Evolutionary conservation across 2,113 vertebrate genomes (phyloP).

Genomic region (Carlito syrichta): DNA sequence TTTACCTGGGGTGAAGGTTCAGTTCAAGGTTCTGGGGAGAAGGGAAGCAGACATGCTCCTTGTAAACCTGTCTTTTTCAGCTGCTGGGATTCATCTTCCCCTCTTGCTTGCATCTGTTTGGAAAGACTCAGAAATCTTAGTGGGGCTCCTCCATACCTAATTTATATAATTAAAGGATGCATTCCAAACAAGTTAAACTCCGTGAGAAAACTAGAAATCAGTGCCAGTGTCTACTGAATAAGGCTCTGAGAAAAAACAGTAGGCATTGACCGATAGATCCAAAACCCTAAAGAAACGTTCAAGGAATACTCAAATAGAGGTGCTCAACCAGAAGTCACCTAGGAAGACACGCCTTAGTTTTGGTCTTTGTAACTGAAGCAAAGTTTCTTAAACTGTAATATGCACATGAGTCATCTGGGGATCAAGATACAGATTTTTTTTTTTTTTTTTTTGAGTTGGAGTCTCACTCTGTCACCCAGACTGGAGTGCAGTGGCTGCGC

Average conservation of each 20-base stretch:
- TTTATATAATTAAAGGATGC: background rate
- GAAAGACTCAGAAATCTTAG: background rate
- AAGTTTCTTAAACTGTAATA: background rate
- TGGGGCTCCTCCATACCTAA: background rate
- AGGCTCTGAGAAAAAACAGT: background rate
- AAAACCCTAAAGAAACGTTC: background rate
- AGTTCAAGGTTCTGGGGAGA: background rate
- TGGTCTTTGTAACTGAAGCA: background rate
- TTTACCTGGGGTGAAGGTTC: background rate
- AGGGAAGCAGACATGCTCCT: background rate
- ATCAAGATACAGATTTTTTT: background rate
- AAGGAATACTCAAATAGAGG: background rate
- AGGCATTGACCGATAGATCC: background rate
- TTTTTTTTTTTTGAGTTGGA: no score
- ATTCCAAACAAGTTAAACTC: background rate
- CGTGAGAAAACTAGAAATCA: background rate
- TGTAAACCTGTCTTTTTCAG: background rate
- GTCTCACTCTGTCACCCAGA: no score
- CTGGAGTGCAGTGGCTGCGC: no score
- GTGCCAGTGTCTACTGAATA: background rate
- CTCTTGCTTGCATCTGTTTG: background rate
- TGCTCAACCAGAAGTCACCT: accelerated
- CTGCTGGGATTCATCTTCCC: background rate
- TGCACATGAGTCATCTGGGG: accelerated
- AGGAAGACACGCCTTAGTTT: background rate